phyloP scores from a whole-genome alignment of 1,140 invertebrate species.

The Lethocerus indicus region DNA sequence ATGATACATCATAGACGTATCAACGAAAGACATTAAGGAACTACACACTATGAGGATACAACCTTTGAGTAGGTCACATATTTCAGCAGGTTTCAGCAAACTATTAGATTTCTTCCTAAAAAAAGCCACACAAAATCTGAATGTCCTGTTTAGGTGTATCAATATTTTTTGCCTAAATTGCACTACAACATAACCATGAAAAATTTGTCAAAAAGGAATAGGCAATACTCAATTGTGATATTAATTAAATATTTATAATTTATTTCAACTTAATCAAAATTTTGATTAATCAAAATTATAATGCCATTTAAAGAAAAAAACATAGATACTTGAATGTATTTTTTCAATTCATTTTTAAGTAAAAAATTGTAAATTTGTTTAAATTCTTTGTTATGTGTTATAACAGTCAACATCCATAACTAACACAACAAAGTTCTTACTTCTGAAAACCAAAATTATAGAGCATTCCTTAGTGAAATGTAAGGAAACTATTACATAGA shows the following conservation, averaged over 20 bases:
- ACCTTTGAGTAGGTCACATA: conserved; percentile 91
- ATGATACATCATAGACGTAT: conserved; percentile 98
- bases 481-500: no score
- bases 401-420: no score
- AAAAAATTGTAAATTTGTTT: no score
- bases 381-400: no score
- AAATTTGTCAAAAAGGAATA: no score
- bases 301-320: no score
- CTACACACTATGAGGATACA: conserved; percentile 71
- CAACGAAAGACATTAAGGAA: conserved; percentile 73
- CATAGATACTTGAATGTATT: no score
- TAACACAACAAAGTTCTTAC: no score
- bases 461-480: no score
- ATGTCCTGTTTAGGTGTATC: neutral
- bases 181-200: neutral
- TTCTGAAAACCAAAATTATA: no score
- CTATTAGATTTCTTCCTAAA: conserved; percentile 15
- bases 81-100: conserved; percentile 72
- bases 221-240: no score
- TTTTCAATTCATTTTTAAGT: no score
- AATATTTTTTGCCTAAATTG: neutral
- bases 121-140: conserved; percentile 12
- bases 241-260: conserved; percentile 9
- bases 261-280: conserved; percentile 4
- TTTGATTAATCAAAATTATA: neutral